A percentile compares a stretch with the other conserved stretches of the same genome.
Evolutionary conservation across 2,113 vertebrate species (phyloP).

Genomic region (Chauna torquata): DNA sequence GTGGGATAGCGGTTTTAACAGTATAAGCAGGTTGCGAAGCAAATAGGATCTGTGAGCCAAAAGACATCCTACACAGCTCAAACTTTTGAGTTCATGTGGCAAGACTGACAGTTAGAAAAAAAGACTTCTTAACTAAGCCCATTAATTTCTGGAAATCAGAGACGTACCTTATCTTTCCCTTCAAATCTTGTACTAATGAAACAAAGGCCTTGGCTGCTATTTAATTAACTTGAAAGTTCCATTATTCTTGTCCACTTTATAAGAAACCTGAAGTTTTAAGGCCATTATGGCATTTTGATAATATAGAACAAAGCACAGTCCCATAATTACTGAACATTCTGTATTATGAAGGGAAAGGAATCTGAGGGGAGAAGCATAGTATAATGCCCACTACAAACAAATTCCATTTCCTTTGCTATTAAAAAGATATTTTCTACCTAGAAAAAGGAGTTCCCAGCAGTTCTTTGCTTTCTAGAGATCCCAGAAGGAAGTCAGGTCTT

Average conservation of each 20-base stretch:
- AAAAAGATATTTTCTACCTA: not conserved
- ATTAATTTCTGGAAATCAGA: not conserved
- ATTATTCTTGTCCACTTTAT: not conserved
- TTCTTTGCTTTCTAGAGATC: conserved; percentile 39
- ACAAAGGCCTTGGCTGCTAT: not conserved
- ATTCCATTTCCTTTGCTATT: not conserved
- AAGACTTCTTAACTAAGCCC: not conserved
- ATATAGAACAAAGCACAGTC: not conserved
- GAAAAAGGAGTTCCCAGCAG: not conserved
- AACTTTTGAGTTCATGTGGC: not conserved
- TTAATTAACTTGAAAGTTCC: not conserved
- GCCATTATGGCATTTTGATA: not conserved
- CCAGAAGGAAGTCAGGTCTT: conserved; percentile 71
- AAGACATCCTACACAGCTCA: not conserved
- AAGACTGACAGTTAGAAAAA: not conserved
- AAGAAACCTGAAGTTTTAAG: not conserved
- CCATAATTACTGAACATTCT: not conserved
- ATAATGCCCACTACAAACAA: not conserved
- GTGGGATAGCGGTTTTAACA: too few relatives aligned
- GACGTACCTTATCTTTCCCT: not conserved
- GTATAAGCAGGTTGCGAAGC: not conserved
- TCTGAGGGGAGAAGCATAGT: not conserved
- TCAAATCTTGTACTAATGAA: not conserved
- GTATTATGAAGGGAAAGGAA: not conserved
- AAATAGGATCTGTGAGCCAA: not conserved